A percentile compares a stretch with the other conserved stretches of the same genome.
phyloP scores from a whole-genome alignment of 2,797 vertebrate genomes.

The Peromyscus nudipes region DNA sequence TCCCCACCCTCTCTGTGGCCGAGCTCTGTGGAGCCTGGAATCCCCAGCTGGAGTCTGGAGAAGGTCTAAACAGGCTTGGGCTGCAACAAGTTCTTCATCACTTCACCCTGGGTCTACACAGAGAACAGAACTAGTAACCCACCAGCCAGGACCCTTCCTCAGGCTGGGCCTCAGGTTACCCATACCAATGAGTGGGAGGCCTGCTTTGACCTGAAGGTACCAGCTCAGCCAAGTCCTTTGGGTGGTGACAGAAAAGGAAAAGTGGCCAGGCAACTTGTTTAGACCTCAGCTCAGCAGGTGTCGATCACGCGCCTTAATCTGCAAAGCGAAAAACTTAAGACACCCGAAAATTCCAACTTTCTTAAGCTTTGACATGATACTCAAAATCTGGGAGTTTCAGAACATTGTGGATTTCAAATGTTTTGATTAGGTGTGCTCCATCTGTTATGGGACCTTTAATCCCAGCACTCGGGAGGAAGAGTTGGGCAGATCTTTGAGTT shows the following conservation, averaged over 20 bases:
- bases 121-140: not conserved
- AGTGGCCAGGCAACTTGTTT: not conserved
- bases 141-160: not conserved
- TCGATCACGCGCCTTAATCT: not conserved
- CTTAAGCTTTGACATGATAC: not conserved
- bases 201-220: not conserved
- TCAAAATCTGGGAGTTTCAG: not conserved
- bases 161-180: not conserved
- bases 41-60: not conserved
- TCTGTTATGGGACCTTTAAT: not conserved
- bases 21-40: not conserved
- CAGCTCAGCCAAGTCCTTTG: not conserved
- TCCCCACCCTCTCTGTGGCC: not conserved
- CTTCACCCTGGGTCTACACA: not conserved
- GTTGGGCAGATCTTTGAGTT: not conserved
- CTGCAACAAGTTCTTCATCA: not conserved
- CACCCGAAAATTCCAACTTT: not conserved
- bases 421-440: not conserved
- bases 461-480: not conserved
- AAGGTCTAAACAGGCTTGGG: not conserved
- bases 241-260: not conserved
- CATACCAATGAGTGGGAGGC: not conserved
- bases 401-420: not conserved
- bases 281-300: no score
- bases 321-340: not conserved